Conservation (phyloP, 2,797 vertebrate species). For the Carapus acus region DNA sequence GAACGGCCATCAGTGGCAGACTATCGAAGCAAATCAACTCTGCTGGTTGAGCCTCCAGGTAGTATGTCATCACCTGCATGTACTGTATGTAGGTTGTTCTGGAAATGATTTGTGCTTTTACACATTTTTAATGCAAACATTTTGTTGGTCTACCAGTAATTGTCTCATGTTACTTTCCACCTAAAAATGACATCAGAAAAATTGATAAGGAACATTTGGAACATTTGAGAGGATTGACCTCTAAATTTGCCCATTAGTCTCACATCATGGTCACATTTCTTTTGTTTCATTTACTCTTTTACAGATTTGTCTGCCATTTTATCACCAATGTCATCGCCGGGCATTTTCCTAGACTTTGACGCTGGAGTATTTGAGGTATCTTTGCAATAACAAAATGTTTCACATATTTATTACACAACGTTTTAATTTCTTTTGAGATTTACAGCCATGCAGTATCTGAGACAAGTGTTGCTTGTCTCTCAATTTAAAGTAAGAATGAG, state of each 20-base stretch:
- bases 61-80: slow-evolving; percentile 5
- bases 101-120: no score
- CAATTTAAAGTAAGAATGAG: no score
- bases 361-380: slow-evolving; percentile 56
- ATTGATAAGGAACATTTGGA: no score
- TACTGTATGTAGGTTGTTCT: neutral
- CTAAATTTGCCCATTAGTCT: no score
- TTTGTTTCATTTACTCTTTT: slow-evolving; percentile 22
- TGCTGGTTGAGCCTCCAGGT: slow-evolving; percentile 66
- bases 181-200: no score
- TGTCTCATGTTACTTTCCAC: no score
- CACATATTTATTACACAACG: neutral
- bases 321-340: slow-evolving; percentile 65
- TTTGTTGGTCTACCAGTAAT: no score
- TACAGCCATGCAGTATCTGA: no score
- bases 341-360: slow-evolving; percentile 41
- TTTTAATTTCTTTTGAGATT: neutral
- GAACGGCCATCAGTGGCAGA: slow-evolving; percentile 21
- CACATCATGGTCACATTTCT: no score
- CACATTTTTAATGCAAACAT: no score
- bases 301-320: slow-evolving; percentile 66
- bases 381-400: neutral
- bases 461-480: no score
- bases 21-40: slow-evolving; percentile 26
- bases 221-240: no score